Percentiles rank a stretch among this genome's conserved stretches.
Evolutionary conservation across 1,140 invertebrate genomes (phyloP).

Genomic region (Cephus cinctus): DNA sequence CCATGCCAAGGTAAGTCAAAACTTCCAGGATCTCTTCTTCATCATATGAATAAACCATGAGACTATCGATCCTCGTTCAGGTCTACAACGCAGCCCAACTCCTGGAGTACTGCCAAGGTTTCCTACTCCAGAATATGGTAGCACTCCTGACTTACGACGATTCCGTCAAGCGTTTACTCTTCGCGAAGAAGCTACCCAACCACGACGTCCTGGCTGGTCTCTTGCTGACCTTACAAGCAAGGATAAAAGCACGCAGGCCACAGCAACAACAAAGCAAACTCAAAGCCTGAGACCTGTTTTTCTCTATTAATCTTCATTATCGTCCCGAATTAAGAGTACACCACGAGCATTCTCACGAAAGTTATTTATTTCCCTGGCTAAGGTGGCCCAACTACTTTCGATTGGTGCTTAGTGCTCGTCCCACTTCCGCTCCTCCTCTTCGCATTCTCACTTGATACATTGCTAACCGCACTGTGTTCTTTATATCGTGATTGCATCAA

Average conservation of each 20-base stretch:
- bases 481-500: too few relatives aligned
- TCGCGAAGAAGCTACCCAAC: constrained; percentile 86
- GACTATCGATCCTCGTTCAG: constrained; percentile 51
- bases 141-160: constrained; percentile 88
- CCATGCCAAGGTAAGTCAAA: constrained; percentile 76
- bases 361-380: too few relatives aligned
- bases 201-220: constrained; percentile 85
- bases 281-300: constrained; percentile 34
- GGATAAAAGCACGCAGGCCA: constrained; percentile 66
- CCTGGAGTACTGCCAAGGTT: constrained; percentile 87
- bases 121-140: constrained; percentile 90
- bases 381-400: too few relatives aligned
- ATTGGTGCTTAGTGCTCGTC: too few relatives aligned
- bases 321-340: too few relatives aligned
- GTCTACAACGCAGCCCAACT: constrained; percentile 85
- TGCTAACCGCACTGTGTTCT: too few relatives aligned
- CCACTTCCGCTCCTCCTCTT: too few relatives aligned
- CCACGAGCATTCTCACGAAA: too few relatives aligned
- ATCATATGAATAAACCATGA: constrained; percentile 1
- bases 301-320: too few relatives aligned
- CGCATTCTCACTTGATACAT: too few relatives aligned
- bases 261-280: constrained; percentile 41
- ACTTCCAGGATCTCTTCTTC: neutral
- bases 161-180: constrained; percentile 82
- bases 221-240: constrained; percentile 74